Evolutionary conservation across 2,113 vertebrate genomes (phyloP).

Genomic region (Carassius carassius): DNA sequence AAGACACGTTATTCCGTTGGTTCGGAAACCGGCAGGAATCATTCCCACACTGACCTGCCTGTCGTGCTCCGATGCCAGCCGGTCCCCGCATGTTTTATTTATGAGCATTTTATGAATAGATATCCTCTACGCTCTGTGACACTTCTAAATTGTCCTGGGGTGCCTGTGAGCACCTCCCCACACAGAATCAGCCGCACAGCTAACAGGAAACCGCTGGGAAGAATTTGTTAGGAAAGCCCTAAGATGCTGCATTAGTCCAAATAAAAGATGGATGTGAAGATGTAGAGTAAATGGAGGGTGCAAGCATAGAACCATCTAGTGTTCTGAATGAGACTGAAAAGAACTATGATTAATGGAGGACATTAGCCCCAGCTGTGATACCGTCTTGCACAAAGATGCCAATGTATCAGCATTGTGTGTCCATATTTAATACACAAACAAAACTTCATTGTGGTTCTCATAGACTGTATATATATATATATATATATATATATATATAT

Average conservation of each 20-base stretch:
- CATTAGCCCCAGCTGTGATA: conserved; percentile 26
- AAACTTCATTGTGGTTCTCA: neutral
- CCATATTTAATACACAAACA: conserved; percentile 1
- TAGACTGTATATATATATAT: neutral
- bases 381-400: neutral
- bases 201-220: neutral
- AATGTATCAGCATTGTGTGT: neutral
- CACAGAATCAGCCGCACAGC: neutral
- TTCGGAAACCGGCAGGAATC: conserved; percentile 60
- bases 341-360: neutral
- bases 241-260: conserved; percentile 9
- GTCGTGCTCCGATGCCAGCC: conserved; percentile 54
- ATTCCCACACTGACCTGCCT: conserved; percentile 65
- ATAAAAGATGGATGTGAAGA: conserved; percentile 29
- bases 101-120: conserved; percentile 65
- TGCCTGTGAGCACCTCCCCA: neutral
- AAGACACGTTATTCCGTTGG: conserved; percentile 39
- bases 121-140: conserved; percentile 62
- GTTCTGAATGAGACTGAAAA: conserved; percentile 7
- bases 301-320: neutral
- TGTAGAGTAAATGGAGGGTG: conserved; percentile 47
- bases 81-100: conserved; percentile 65
- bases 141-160: conserved; percentile 52
- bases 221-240: neutral
- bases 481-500: neutral